Percentiles rank a stretch among this genome's conserved stretches.
Evolutionary conservation across 2,113 vertebrate species (phyloP).

Genomic region (Myotis lucifugus): DNA sequence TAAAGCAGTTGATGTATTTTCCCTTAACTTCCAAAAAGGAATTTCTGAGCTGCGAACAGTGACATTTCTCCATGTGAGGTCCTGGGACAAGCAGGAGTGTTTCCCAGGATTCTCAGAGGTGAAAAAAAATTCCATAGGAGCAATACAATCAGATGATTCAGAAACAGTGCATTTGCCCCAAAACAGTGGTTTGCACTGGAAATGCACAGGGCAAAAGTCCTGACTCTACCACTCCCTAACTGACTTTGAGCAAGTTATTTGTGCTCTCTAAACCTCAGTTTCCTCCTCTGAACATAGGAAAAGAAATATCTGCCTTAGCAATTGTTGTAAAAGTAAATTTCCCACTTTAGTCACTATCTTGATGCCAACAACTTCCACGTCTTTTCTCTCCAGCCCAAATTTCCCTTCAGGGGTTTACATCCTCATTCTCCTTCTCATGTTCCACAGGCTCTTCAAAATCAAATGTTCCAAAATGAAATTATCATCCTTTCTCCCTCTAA

Average conservation of each 20-base stretch:
- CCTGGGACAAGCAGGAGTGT: background rate
- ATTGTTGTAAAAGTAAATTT: slow-evolving; percentile 17
- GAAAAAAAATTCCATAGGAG: background rate
- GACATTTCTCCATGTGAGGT: slow-evolving; percentile 22
- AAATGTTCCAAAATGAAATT: background rate
- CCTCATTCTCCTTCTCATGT: background rate
- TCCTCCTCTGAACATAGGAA: background rate
- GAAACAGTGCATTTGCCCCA: background rate
- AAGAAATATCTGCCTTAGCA: background rate
- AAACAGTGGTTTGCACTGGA: background rate
- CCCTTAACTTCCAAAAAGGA: background rate
- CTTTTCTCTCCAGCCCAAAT: background rate
- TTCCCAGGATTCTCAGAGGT: background rate
- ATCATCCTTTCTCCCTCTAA: background rate
- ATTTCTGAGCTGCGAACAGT: background rate
- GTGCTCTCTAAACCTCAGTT: background rate
- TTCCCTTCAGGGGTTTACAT: background rate
- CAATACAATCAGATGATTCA: background rate
- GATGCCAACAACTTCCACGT: background rate
- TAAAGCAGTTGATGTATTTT: background rate
- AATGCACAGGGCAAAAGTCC: background rate
- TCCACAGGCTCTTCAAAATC: background rate
- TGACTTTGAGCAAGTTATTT: background rate
- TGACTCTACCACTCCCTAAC: background rate
- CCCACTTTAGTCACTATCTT: background rate